Base-by-base conservation (phyloP, 2,113 vertebrate genomes). In the Misgurnus anguillicaudatus region DNA sequence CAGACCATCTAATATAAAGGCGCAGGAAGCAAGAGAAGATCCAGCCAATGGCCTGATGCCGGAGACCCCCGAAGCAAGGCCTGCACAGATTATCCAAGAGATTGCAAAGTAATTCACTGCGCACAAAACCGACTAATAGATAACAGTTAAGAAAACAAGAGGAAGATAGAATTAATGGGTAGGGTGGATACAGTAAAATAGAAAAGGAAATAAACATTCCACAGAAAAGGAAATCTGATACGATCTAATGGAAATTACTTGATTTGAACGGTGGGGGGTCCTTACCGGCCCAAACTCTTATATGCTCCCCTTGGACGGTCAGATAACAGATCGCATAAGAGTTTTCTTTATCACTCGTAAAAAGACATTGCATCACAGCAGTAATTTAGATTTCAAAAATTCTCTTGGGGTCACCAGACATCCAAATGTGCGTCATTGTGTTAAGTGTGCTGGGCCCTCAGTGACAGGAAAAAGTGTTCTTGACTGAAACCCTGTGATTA, bases 41-140 rank as follows among this genome's bases (percentile, higher is more conserved):
- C 10, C 31, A 31, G 70, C 57, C 63, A 69, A 79, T 58, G 36
- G 42, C 71, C 4, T 14, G 68, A 79, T 58, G 19, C 55, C 42
- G 19, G 48, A 76, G 36, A 53, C 76, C 55, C 77, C 77, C 36
- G 41, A 70, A 76, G 47, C 14, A 80, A 79, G 45, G 48, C 48
- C 51, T 38, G 24, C 9, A 65, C 42, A 64, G 45, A 42, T 19
- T 21, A 60, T 77, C 31, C 36, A 39, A 68, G 19, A 19, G 6
- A n/a, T 72, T 13, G 7, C 8, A 53, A 11, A n/a, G 53, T 19
- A n/a, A 55, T 55, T 70, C 16, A 39, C 11, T n/a, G 24, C 55
- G 24, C 48, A 24, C 11, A 73, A 42, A 21, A 21, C 9, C 14
- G 53, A 72, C 41, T n/a, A 53, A 38, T 9, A 39, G 3, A n/a